Evolutionary conservation across 1,140 invertebrate species (phyloP), one percentile per base, ranked within the genome.

Genomic region (Helicoverpa armigera): DNA sequence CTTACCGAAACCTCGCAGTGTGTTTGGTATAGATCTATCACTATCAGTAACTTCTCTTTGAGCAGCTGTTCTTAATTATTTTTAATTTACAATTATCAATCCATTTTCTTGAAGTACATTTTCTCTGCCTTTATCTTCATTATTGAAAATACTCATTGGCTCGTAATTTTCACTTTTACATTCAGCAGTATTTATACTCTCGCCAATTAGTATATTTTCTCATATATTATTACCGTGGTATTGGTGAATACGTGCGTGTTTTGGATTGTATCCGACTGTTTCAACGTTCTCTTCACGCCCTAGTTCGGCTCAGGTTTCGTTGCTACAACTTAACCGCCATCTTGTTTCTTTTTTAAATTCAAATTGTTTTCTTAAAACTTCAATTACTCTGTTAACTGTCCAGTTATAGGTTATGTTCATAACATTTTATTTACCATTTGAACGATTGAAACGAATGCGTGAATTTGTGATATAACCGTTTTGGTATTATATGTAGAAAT

Each of bases 201-300:
- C 35, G 43, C 12, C n/a, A 18, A 50, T 50, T 13, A 50, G 16
- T 50, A 18, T 50, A 67, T 69, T 61, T 61, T 69, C 65, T 1
- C 43, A 69, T 11, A 50, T 69, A 18, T 69, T 69, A 69, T 69
- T 23, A 69, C 43, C 43, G 10, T 12, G 43, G 50, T 67, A 72
- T 60, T 58, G 31, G 53, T 67, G 63, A 29, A 73, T 69, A 63
- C 54, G 77, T 69, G 80, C 80, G 72, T 77, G 82, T 83, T 83
- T 88, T 74, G 73, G 79, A 69, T 35, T 43, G 56, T 74, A 80
- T 87, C 83, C 82, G 83, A 80, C 79, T 86, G 83, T 87, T 83
- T 84, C 80, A 87, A 87, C 85, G 80, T 50, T 85, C 86, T 85
- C 83, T 88, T 85, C 87, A 87, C 83, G 87, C 84, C 80, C 87